These are phyloP conservation scores for Caenorhabditis angaria DNA, from an alignment of 2,888 invertebrate genomes.

Conservation along the genomic window DNA sequence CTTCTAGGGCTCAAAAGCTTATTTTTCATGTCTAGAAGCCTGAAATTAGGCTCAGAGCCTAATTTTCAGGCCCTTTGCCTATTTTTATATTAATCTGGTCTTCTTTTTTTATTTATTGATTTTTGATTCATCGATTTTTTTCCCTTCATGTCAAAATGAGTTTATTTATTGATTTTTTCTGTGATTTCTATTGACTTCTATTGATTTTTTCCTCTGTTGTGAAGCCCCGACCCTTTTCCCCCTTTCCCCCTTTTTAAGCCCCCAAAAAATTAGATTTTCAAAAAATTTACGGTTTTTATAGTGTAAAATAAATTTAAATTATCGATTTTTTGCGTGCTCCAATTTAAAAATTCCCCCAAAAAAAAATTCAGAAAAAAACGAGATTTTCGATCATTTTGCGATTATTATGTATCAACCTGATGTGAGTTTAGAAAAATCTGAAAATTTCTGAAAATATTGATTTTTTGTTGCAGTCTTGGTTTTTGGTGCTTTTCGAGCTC, in stretches of 20 bases:
- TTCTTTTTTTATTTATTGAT: background rate
- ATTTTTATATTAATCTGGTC: background rate
- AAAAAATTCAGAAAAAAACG: background rate
- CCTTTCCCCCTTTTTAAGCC: background rate
- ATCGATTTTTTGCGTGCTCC: slow-evolving; percentile 4
- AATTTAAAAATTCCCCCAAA: too few species aligned
- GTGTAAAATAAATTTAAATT: background rate
- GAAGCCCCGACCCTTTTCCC: slow-evolving; percentile 10
- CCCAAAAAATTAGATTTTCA: background rate
- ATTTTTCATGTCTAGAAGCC: slow-evolving; percentile 7
- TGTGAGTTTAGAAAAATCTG: slow-evolving; percentile 31
- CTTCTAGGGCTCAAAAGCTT: too few species aligned
- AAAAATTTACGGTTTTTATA: background rate
- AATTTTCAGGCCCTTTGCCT: background rate
- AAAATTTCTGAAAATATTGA: background rate
- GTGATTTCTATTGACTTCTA: background rate
- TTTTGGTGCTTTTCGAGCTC: slow-evolving; percentile 34
- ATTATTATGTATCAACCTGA: slow-evolving; percentile 37
- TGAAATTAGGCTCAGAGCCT: background rate
- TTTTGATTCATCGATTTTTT: background rate
- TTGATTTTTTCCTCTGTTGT: slow-evolving; percentile 27
- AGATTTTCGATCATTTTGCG: slow-evolving; percentile 1
- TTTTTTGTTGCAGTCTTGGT: slow-evolving; percentile 40
- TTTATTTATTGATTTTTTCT: slow-evolving; percentile 6
- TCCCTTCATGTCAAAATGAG: slow-evolving; percentile 13